Percentiles rank a stretch among this genome's conserved stretches.
phyloP scores from a whole-genome alignment of 2,113 vertebrate genomes.

The Oxyruncus cristatus region DNA sequence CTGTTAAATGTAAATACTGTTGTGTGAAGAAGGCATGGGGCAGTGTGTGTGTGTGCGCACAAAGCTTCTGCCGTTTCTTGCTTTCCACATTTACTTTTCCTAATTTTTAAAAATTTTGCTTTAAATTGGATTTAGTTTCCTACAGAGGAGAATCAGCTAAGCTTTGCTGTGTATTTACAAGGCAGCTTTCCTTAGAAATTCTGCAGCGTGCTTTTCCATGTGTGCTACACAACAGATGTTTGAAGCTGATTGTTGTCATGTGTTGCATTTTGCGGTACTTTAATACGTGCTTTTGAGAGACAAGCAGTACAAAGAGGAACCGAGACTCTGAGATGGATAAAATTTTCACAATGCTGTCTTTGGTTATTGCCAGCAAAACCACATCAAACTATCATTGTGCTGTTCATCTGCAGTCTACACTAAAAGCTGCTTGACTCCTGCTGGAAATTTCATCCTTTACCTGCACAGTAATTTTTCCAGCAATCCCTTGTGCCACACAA shows the following conservation, averaged over 20 bases:
- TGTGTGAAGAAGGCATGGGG: neutral
- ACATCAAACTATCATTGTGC: neutral
- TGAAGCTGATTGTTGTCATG: constrained; percentile 55
- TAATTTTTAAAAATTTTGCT: neutral
- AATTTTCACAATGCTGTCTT: neutral
- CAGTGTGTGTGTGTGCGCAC: neutral
- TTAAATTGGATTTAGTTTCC: neutral
- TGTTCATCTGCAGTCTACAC: neutral
- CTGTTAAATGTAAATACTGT: neutral
- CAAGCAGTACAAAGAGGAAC: constrained; percentile 5
- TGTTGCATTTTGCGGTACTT: constrained; percentile 49
- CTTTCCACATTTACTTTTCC: neutral
- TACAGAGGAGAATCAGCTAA: constrained; percentile 3
- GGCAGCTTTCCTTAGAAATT: constrained; percentile 64
- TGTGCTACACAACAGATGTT: constrained; percentile 72
- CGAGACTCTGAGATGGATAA: neutral
- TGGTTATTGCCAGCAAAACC: neutral
- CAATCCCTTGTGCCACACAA: neutral
- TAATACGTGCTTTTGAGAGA: constrained; percentile 40
- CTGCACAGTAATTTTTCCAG: neutral
- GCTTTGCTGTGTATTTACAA: constrained; percentile 39
- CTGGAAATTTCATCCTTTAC: neutral
- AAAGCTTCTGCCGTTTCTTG: neutral
- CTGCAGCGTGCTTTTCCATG: constrained; percentile 47
- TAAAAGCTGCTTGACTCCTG: neutral